Percentiles rank a stretch among this genome's conserved stretches.
Evolutionary conservation across 1,140 invertebrate species (phyloP).

Genomic region (Leptopilina boulardi): DNA sequence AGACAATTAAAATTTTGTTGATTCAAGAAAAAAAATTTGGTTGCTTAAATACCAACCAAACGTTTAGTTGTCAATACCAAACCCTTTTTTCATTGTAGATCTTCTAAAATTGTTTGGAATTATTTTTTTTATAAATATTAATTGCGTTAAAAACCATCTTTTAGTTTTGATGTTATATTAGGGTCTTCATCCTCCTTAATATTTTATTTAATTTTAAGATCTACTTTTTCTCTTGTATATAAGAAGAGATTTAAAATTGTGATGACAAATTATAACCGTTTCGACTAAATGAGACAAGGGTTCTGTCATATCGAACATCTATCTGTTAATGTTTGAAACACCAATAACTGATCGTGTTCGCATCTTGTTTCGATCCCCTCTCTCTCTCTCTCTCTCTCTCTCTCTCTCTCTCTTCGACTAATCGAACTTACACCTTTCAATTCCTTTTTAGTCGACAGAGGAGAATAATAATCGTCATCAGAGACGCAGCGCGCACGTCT

Average conservation of each 20-base stretch:
- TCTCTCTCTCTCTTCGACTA: conserved; percentile 35
- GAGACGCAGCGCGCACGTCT: conserved; percentile 6
- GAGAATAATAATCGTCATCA: conserved; percentile 21
- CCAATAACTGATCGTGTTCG: conserved; percentile 71
- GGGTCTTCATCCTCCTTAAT: no score
- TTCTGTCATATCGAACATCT: conserved; percentile 66
- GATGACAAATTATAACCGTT: conserved; percentile 64
- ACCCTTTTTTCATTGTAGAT: no score
- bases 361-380: conserved; percentile 63
- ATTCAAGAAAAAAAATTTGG: no score
- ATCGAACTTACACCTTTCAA: not conserved
- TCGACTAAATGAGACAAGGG: conserved; percentile 70
- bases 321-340: conserved; percentile 70
- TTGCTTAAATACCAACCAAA: no score
- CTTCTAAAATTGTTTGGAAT: no score
- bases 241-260: conserved; percentile 58
- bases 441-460: conserved; percentile 41
- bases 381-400: conserved; percentile 45
- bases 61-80: no score
- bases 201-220: not conserved
- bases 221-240: not conserved
- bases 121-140: no score
- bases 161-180: no score
- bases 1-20: no score
- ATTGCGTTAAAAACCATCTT: no score